Conservation (phyloP, 2,113 vertebrate species). For the Nyctibius bracteatus region DNA sequence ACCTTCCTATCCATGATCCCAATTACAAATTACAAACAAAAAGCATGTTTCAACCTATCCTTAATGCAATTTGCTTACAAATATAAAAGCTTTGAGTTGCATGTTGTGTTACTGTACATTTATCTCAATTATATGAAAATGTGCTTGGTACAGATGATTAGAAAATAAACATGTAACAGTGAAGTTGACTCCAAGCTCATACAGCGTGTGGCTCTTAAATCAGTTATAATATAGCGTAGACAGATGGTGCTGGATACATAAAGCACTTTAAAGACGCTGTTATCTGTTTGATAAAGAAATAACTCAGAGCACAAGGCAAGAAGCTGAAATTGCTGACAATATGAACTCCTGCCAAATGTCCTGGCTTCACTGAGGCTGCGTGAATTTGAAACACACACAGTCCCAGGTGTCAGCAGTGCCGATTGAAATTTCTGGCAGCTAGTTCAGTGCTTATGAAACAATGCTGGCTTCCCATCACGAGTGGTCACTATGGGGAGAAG, state of each 20-base stretch:
- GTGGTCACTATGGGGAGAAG: slow-evolving; percentile 27
- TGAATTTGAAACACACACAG: slow-evolving; percentile 33
- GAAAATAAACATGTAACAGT: background rate
- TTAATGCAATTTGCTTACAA: background rate
- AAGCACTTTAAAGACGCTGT: background rate
- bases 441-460: slow-evolving; percentile 3
- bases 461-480: slow-evolving; percentile 42
- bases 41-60: background rate
- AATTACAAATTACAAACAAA: background rate
- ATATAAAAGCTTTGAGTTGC: background rate
- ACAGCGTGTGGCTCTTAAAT: background rate
- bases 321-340: slow-evolving; percentile 49
- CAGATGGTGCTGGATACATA: background rate
- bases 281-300: slow-evolving; percentile 44
- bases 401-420: slow-evolving; percentile 52
- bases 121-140: background rate
- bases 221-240: background rate
- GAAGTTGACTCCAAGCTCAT: background rate
- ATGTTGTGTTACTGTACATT: background rate
- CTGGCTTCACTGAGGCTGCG: background rate
- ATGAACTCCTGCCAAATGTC: slow-evolving; percentile 14
- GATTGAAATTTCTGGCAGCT: slow-evolving; percentile 31
- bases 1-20: background rate
- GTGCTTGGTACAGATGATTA: background rate
- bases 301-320: slow-evolving; percentile 41